Evolutionary conservation across 2,113 vertebrate species (phyloP), one percentile per base, ranked within the genome.

Genomic region (Oxyruncus cristatus): DNA sequence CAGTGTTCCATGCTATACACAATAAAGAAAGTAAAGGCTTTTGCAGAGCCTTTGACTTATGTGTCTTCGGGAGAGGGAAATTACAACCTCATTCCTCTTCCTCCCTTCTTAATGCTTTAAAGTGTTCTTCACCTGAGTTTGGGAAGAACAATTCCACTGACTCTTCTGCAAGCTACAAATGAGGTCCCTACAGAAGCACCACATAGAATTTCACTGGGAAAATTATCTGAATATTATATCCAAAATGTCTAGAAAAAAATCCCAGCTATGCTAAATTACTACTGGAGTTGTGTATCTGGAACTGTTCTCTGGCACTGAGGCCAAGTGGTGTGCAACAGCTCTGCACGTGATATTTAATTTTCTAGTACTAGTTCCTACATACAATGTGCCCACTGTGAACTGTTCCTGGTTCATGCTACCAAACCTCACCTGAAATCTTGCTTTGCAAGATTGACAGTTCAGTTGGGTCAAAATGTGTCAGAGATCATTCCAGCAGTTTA

Each of bases 291-390:
- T 33, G 15, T 73, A 39, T 59, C 49, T 86, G 72, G 53, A 79
- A 52, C 39, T 46, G 44, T 55, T 76, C 19, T 52, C 33, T 37
- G 33, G 30, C 30, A 68, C 6, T 26, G 35, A 68, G 53, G 30
- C 39, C 58, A 89, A 83, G 15, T 50, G 27, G 3, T 63, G 5
- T 68, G 33, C 63, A 76, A 37, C 67, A 91, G 33, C 72, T 83
- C 52, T 0, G 0, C 41, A n/a, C 0, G 0, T 26, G 10, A 8
- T 86, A 61, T 68, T 80, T 83, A 76, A 47, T 68, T 91, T 62
- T 39, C 30, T 65, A 59, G n/a, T 58, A n/a, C 7, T 78, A 49
- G 74, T 86, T 76, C 56, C 32, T 63, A 22, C 18, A 21, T 63
- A 22, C 18, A 21, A 3, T 0, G 4, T 24, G 26, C 35, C 27